A percentile compares a stretch with the other conserved stretches of the same genome.
Conservation (phyloP, 2,888 invertebrate genomes). For the Celastrina argiolus region DNA sequence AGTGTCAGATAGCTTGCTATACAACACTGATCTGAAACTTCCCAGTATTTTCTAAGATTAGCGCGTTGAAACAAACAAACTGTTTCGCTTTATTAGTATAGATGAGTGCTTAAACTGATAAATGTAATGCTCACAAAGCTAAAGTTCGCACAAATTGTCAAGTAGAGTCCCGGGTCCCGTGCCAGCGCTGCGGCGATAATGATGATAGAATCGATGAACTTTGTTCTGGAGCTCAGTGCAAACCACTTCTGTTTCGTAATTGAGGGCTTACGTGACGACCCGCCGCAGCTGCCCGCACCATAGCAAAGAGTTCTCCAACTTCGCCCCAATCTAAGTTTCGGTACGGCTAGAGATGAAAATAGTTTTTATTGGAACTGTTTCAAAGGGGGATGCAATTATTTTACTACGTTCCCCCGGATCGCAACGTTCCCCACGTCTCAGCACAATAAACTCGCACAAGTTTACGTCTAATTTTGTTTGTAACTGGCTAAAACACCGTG, state of each 20-base stretch:
- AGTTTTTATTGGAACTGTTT: constrained; percentile 38
- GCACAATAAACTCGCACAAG: background rate
- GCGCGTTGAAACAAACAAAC: too few species aligned
- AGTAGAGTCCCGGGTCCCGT: constrained; percentile 35
- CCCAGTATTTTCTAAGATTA: too few species aligned
- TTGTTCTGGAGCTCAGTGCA: constrained; percentile 60
- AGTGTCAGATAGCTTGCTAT: too few species aligned
- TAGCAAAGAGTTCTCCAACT: constrained; percentile 66
- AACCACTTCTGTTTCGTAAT: constrained; percentile 73
- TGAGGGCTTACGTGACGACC: constrained; percentile 75
- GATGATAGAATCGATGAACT: constrained; percentile 66
- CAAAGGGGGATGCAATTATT: constrained; percentile 28
- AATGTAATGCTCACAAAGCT: background rate
- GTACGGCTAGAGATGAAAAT: constrained; percentile 55
- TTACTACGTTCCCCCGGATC: constrained; percentile 13
- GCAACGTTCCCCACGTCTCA: constrained; percentile 1
- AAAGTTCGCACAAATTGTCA: constrained; percentile 11
- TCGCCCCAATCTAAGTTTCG: constrained; percentile 71
- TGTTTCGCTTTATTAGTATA: too few species aligned
- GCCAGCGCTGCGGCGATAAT: constrained; percentile 54
- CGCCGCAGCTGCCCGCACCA: constrained; percentile 63
- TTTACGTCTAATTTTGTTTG: constrained; percentile 8
- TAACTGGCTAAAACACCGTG: background rate
- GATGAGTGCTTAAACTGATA: background rate
- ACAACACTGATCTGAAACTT: too few species aligned